Evolutionary conservation across 2,888 invertebrate genomes (phyloP).

Genomic region (Ptychoptera albimana): DNA sequence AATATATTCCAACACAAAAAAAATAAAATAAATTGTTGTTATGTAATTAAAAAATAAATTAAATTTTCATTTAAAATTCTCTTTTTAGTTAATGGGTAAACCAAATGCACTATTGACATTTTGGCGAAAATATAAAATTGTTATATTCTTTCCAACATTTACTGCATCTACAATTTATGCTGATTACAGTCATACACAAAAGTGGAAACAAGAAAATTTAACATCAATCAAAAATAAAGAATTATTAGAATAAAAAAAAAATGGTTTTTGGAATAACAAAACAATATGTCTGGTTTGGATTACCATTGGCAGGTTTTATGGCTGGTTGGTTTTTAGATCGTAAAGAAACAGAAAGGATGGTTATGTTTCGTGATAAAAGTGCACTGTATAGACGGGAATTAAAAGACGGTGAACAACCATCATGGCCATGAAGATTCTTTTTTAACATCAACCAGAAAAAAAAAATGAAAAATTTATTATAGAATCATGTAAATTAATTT

Average conservation of each 20-base stretch:
- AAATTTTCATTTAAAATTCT: too few relatives aligned
- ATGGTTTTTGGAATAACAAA: slow-evolving; percentile 40
- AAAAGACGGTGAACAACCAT: slow-evolving; percentile 49
- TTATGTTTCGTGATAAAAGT: slow-evolving; percentile 62
- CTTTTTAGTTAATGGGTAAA: too few relatives aligned
- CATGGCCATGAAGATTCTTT: slow-evolving; percentile 44
- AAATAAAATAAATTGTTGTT: too few relatives aligned
- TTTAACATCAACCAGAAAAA: too few relatives aligned
- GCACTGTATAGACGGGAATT: slow-evolving; percentile 51
- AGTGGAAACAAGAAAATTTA: slow-evolving; percentile 44
- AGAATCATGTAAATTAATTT: too few relatives aligned
- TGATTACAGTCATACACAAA: slow-evolving; percentile 55
- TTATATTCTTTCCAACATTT: slow-evolving; percentile 49
- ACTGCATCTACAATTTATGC: slow-evolving; percentile 43
- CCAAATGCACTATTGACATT: slow-evolving; percentile 23
- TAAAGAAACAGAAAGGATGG: slow-evolving; percentile 55
- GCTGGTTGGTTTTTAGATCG: slow-evolving; percentile 50
- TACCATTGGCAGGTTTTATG: slow-evolving; percentile 41
- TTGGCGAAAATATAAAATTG: slow-evolving; percentile 46
- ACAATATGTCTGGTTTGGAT: slow-evolving; percentile 32
- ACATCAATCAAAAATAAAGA: slow-evolving; percentile 12
- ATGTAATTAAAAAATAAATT: too few relatives aligned
- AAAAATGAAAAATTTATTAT: too few relatives aligned
- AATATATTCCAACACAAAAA: too few relatives aligned
- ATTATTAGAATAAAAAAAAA: slow-evolving; percentile 19